These are phyloP conservation scores for Aphodius sticticus DNA, from an alignment of 2,888 invertebrate genomes.

Conservation along the genomic window DNA sequence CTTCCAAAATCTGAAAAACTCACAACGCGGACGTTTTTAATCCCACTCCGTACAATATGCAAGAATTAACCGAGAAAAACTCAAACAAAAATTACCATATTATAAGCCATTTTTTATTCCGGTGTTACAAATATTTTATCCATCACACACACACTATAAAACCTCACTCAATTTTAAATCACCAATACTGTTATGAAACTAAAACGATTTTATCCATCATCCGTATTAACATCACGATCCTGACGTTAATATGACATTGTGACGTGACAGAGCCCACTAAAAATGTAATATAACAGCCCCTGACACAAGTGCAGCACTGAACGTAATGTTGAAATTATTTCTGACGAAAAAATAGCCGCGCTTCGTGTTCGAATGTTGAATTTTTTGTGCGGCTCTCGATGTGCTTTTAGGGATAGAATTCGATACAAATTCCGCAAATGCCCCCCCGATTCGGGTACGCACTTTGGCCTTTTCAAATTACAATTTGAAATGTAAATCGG, in stretches of 20 bases:
- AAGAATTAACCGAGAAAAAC: no score
- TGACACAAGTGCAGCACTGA: not conserved
- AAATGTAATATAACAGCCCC: not conserved
- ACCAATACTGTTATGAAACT: no score
- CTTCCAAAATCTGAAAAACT: no score
- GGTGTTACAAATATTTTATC: no score
- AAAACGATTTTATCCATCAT: no score
- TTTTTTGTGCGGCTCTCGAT: not conserved
- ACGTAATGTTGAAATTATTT: not conserved
- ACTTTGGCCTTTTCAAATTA: not conserved
- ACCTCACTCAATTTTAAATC: no score
- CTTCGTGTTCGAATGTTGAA: not conserved
- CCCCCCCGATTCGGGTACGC: not conserved
- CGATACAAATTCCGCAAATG: not conserved
- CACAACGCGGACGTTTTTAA: no score
- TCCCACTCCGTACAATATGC: no score
- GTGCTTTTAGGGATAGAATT: not conserved
- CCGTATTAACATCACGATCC: no score
- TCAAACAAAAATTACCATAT: no score
- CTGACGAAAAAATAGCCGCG: not conserved
- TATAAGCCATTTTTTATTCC: no score
- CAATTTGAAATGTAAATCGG: not conserved
- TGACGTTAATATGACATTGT: not conserved
- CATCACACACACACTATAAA: no score
- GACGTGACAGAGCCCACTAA: slow-evolving; percentile 4